Conservation (phyloP, 2,797 vertebrate species). For the Sebastes glaucus region DNA sequence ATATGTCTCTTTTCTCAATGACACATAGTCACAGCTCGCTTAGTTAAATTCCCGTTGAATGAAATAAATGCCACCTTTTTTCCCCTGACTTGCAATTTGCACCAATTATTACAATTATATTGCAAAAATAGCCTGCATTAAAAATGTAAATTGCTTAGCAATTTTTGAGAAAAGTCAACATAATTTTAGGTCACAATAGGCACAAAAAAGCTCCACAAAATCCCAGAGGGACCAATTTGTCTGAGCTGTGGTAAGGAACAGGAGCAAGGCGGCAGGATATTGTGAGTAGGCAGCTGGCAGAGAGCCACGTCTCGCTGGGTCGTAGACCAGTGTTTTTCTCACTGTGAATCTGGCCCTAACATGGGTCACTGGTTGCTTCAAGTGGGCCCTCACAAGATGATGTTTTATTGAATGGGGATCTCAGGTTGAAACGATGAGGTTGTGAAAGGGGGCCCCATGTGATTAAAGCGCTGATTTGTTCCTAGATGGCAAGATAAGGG, state of each 20-base stretch:
- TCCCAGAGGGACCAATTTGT: slow-evolving; percentile 67
- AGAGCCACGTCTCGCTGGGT: slow-evolving; percentile 49
- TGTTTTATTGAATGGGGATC: slow-evolving; percentile 49
- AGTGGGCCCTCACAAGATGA: slow-evolving; percentile 36
- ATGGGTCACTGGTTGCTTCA: slow-evolving; percentile 50
- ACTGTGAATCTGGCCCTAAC: slow-evolving; percentile 36
- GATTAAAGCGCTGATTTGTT: slow-evolving; percentile 44
- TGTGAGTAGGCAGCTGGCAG: slow-evolving; percentile 56
- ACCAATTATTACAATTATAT: slow-evolving; percentile 42
- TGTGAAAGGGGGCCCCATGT: slow-evolving; percentile 16
- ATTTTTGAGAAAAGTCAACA: slow-evolving; percentile 27
- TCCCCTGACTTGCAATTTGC: slow-evolving; percentile 30
- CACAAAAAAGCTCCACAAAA: slow-evolving; percentile 46
- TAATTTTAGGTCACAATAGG: slow-evolving; percentile 56
- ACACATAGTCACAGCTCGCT: slow-evolving; percentile 11
- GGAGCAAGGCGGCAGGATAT: slow-evolving; percentile 26
- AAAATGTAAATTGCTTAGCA: slow-evolving; percentile 49
- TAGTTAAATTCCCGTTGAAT: slow-evolving; percentile 8
- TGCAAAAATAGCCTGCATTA: slow-evolving; percentile 36
- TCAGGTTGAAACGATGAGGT: slow-evolving; percentile 38
- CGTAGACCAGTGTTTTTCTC: slow-evolving; percentile 57
- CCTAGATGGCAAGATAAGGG: neutral
- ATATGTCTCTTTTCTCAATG: slow-evolving; percentile 15
- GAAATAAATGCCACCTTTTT: slow-evolving; percentile 9
- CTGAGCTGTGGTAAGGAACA: slow-evolving; percentile 47